These are phyloP conservation scores for Charadrius vociferus DNA, from an alignment of 2,113 vertebrate species.

Conservation along the genomic window DNA sequence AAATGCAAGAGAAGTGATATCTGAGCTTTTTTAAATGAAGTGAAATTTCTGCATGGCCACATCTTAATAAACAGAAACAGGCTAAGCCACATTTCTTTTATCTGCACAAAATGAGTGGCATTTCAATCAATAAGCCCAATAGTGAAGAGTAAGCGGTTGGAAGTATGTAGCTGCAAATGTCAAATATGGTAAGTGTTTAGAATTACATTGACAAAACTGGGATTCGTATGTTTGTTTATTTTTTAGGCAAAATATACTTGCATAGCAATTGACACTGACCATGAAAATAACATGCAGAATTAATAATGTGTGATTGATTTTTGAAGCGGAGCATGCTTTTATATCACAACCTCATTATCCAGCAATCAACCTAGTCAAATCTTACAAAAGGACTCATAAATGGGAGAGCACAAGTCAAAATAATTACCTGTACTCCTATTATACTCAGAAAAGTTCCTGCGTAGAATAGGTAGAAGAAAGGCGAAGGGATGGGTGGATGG, in stretches of 20 bases:
- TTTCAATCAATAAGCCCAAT: conserved; percentile 68
- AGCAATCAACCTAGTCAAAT: conserved; percentile 46
- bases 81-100: conserved; percentile 42
- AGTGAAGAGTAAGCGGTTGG: conserved; percentile 32
- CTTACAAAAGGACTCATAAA: background rate
- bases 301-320: conserved; percentile 54
- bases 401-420: conserved; percentile 17
- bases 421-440: background rate
- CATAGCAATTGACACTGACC: conserved; percentile 51
- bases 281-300: conserved; percentile 57
- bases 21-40: conserved; percentile 52
- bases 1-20: conserved; percentile 43
- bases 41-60: conserved; percentile 62
- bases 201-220: conserved; percentile 13
- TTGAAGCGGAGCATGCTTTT: conserved; percentile 52
- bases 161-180: conserved; percentile 32
- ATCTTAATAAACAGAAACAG: conserved; percentile 67
- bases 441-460: background rate
- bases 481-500: background rate
- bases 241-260: conserved; percentile 55
- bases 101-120: conserved; percentile 67
- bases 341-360: conserved; percentile 51
- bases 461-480: background rate
- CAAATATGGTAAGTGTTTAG: conserved; percentile 50
- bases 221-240: conserved; percentile 38